phyloP scores from a whole-genome alignment of 1,140 invertebrate genomes.

The Gryllus bimaculatus region DNA sequence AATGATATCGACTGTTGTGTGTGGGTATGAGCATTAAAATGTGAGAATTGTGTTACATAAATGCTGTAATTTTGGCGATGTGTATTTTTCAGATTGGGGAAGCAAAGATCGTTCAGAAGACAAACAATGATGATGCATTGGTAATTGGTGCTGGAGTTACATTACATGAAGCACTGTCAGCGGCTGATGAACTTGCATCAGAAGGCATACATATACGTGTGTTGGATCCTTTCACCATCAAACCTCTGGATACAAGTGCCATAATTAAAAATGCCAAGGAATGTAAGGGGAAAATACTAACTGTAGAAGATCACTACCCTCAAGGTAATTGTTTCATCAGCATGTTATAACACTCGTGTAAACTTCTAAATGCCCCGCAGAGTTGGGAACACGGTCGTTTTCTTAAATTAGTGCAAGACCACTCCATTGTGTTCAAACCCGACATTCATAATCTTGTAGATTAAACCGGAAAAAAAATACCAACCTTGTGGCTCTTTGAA shows the following conservation, averaged over 20 bases:
- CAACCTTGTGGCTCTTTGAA: too few species aligned
- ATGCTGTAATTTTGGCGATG: too few species aligned
- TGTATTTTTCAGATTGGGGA: slow-evolving; percentile 50
- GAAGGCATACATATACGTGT: slow-evolving; percentile 64
- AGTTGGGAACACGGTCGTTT: too few species aligned
- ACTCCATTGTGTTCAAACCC: too few species aligned
- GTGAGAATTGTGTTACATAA: too few species aligned
- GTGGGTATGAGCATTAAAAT: too few species aligned
- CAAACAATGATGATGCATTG: slow-evolving; percentile 65
- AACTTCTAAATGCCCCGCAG: too few species aligned
- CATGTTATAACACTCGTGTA: too few species aligned
- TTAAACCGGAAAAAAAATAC: too few species aligned
- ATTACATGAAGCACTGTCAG: slow-evolving; percentile 79
- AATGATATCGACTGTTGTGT: too few species aligned
- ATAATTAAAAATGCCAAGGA: slow-evolving; percentile 71
- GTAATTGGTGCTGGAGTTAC: slow-evolving; percentile 90
- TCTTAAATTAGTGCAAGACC: too few species aligned
- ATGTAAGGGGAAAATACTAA: slow-evolving; percentile 72
- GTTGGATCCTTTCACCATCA: slow-evolving; percentile 91
- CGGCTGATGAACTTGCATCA: slow-evolving; percentile 65
- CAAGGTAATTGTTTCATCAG: slow-evolving; percentile 50
- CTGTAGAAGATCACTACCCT: slow-evolving; percentile 96
- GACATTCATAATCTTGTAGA: too few species aligned
- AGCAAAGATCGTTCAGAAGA: slow-evolving; percentile 68
- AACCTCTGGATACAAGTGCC: slow-evolving; percentile 78